Conservation (phyloP, 2,797 vertebrate species). For the Phoebastria nigripes region DNA sequence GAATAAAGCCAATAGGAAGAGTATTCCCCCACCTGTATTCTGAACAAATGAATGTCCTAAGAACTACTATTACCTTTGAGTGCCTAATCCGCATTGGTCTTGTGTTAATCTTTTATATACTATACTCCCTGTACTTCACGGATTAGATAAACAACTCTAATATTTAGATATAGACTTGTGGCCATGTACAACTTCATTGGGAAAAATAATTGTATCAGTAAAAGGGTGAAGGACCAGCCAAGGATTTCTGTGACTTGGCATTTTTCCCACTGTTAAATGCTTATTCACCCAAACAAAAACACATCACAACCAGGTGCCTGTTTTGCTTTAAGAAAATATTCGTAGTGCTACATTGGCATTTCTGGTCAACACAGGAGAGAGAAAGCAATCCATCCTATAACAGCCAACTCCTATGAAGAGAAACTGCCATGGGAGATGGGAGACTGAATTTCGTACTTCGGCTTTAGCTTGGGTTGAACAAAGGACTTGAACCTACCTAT, state of each 20-base stretch:
- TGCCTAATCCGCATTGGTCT: not conserved
- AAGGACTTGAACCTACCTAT: not conserved
- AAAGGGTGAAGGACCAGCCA: not conserved
- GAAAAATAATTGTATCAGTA: not conserved
- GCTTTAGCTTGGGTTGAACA: not conserved
- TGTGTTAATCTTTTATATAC: not conserved
- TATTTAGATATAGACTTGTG: not conserved
- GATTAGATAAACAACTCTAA: not conserved
- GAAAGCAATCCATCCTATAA: not conserved
- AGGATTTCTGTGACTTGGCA: not conserved
- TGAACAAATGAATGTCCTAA: not conserved
- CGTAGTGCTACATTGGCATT: not conserved
- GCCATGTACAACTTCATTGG: not conserved
- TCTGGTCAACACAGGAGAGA: not conserved
- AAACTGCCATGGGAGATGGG: not conserved
- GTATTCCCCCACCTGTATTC: not conserved
- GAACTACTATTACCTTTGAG: not conserved
- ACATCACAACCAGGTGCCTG: not conserved
- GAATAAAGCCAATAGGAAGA: not conserved
- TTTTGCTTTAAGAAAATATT: not conserved
- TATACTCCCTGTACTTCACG: not conserved
- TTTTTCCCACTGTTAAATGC: not conserved
- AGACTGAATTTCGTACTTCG: not conserved
- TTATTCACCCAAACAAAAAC: not conserved
- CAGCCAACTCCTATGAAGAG: not conserved